Conservation (phyloP, 2,113 vertebrate genomes). For the Miniopterus natalensis region DNA sequence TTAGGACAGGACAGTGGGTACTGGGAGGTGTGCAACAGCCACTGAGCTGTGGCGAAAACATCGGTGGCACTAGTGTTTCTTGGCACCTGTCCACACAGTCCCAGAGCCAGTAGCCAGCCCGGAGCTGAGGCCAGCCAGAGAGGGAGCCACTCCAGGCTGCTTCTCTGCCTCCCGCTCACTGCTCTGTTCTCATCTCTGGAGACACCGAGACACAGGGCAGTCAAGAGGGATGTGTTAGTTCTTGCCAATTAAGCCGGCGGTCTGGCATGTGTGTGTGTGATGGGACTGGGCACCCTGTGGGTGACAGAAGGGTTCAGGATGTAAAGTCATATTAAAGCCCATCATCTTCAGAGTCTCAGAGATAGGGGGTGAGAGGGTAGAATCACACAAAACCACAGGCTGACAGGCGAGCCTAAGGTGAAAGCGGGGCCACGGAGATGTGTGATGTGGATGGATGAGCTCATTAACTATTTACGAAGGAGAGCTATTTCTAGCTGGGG, state of each 20-base stretch:
- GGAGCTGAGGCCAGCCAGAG: neutral
- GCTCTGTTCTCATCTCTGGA: neutral
- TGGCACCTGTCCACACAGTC: neutral
- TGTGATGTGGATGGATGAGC: fast-evolving
- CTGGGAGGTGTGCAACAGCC: fast-evolving
- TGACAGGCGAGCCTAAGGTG: neutral
- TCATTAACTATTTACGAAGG: neutral
- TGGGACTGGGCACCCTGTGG: neutral
- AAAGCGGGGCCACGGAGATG: neutral
- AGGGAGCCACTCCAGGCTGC: neutral
- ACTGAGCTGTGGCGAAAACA: neutral
- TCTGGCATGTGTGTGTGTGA: neutral
- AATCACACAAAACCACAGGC: neutral
- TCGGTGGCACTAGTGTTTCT: fast-evolving
- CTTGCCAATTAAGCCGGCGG: slow-evolving; percentile 29
- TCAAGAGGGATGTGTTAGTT: neutral
- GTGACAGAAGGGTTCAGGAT: neutral
- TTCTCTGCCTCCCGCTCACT: neutral
- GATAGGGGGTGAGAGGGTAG: fast-evolving
- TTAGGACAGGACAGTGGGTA: neutral
- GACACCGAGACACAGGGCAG: neutral
- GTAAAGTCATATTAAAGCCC: slow-evolving; percentile 27
- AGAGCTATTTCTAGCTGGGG: neutral
- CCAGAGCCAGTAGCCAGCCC: neutral
- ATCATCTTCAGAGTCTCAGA: neutral